Percentiles rank a stretch among this genome's conserved stretches.
These are phyloP conservation scores for Xestia xanthographa DNA, from an alignment of 2,888 invertebrate species.

Conservation along the genomic window DNA sequence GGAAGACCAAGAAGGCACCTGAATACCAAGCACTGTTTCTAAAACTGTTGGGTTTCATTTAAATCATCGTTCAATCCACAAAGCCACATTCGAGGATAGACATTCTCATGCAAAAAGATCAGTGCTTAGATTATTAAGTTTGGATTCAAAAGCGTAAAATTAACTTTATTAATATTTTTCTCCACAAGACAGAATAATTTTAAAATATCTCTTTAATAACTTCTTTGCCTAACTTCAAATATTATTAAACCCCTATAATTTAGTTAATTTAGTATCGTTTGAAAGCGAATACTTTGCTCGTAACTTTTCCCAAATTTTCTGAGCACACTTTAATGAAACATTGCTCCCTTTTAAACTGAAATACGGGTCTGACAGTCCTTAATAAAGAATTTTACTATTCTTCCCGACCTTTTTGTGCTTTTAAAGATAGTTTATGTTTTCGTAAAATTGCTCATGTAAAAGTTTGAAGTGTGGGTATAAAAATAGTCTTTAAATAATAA, in stretches of 20 bases:
- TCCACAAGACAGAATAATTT: neutral
- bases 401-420: constrained; percentile 25
- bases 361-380: constrained; percentile 37
- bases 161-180: constrained; percentile 23
- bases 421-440: constrained; percentile 37
- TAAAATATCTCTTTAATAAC: neutral
- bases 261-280: constrained; percentile 39
- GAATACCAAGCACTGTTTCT: too few species aligned
- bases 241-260: constrained; percentile 41
- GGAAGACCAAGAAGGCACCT: too few species aligned
- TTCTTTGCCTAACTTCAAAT: constrained; percentile 1
- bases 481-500: neutral
- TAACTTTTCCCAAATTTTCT: constrained; percentile 51
- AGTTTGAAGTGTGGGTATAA: constrained; percentile 13
- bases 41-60: too few species aligned
- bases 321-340: constrained; percentile 64
- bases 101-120: neutral
- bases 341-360: constrained; percentile 57
- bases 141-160: neutral
- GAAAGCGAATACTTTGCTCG: constrained; percentile 49
- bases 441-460: neutral
- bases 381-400: constrained; percentile 38
- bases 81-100: too few species aligned
- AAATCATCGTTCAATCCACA: too few species aligned
- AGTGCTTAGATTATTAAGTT: neutral